Percentiles rank a stretch among this genome's conserved stretches.
phyloP scores from a whole-genome alignment of 2,113 vertebrate genomes.

The Xiphophorus couchianus region DNA sequence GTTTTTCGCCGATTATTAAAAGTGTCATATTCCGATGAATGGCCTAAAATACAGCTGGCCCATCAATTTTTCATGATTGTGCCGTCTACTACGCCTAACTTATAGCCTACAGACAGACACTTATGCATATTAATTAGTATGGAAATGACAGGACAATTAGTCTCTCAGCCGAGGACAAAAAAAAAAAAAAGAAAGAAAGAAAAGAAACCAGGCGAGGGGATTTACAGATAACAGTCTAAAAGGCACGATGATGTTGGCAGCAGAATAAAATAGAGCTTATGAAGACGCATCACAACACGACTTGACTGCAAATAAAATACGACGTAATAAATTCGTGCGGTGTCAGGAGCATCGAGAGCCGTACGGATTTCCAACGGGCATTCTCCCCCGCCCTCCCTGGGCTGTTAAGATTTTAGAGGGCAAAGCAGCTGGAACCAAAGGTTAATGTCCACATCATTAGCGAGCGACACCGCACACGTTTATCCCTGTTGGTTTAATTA shows the following conservation, averaged over 20 bases:
- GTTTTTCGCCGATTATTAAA: slow-evolving; percentile 47
- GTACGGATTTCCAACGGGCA: slow-evolving; percentile 23
- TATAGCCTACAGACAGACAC: slow-evolving; percentile 61
- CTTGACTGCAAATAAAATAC: slow-evolving; percentile 30
- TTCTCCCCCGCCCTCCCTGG: slow-evolving; percentile 7
- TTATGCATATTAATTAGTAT: slow-evolving; percentile 69
- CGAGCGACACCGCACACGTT: slow-evolving; percentile 58
- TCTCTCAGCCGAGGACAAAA: slow-evolving; percentile 58
- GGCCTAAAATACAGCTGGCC: slow-evolving; percentile 53
- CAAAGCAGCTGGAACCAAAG: slow-evolving; percentile 66
- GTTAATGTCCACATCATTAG: slow-evolving; percentile 75
- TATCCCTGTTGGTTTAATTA: slow-evolving; percentile 77
- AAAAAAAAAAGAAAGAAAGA: neutral
- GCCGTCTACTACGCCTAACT: slow-evolving; percentile 63
- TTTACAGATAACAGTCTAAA: slow-evolving; percentile 21
- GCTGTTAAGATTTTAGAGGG: slow-evolving; percentile 69
- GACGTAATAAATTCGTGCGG: slow-evolving; percentile 39
- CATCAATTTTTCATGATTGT: slow-evolving; percentile 71
- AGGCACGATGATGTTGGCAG: slow-evolving; percentile 12
- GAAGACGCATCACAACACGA: slow-evolving; percentile 19
- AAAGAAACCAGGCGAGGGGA: slow-evolving; percentile 20
- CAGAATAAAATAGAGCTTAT: slow-evolving; percentile 10
- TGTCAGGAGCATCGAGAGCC: slow-evolving; percentile 33
- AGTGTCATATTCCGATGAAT: slow-evolving; percentile 43
- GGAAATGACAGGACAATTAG: slow-evolving; percentile 68